These are phyloP conservation scores for Sanderia malayensis DNA, from an alignment of 30 jellyfish, hydroid and myxozoan species.

Conservation along the genomic window DNA sequence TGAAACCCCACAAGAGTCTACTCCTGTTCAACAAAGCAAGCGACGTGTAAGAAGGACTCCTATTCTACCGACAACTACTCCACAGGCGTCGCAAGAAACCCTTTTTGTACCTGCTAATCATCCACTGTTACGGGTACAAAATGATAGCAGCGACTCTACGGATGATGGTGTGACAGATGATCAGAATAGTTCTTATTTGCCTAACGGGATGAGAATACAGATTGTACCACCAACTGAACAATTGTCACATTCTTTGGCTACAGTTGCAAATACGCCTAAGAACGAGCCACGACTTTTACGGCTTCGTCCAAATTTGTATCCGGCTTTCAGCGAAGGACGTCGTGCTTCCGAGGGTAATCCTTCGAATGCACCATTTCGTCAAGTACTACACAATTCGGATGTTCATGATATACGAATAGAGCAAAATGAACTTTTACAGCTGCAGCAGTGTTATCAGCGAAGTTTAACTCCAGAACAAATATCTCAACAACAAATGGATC, in stretches of 20 bases:
- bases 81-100: conserved; percentile 68
- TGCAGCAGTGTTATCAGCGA: conserved; percentile 62
- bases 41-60: conserved; percentile 93
- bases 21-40: conserved; percentile 46
- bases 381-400: conserved; percentile 77
- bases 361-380: conserved; percentile 89
- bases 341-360: conserved; percentile 97
- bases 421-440: conserved; percentile 73
- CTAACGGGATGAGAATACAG: conserved; percentile 86
- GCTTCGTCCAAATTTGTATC: conserved; percentile 55
- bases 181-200: conserved; percentile 27
- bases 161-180: conserved; percentile 41
- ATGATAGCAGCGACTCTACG: conserved; percentile 37
- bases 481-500: conserved; percentile 68
- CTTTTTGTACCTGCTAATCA: conserved; percentile 96
- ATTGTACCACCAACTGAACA: conserved; percentile 94
- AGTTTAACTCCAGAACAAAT: conserved; percentile 90
- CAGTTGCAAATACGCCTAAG: conserved; percentile 47
- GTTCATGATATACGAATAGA: conserved; percentile 60
- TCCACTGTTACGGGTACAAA: conserved; percentile 71
- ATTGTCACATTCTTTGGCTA: conserved; percentile 62
- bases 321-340: conserved; percentile 88
- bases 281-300: conserved; percentile 22
- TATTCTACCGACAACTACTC: conserved; percentile 52
- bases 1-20: conserved; percentile 30